Conservation (phyloP, 1,140 invertebrate genomes). For the Drosophila dunni region DNA sequence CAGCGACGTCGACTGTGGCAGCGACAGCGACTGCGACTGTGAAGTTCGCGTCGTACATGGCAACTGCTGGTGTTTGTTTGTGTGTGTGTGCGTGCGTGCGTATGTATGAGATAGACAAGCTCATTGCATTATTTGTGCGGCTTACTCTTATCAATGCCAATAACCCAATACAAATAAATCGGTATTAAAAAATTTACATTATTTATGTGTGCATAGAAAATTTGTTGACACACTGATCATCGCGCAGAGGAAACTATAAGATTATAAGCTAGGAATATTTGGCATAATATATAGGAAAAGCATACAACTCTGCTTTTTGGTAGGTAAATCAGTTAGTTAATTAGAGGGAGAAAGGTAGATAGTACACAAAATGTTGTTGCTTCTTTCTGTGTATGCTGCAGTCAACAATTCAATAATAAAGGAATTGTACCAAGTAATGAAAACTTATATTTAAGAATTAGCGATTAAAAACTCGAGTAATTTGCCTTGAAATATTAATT, state of each 20-base stretch:
- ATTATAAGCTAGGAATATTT: too few relatives aligned
- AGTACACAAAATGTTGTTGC: too few relatives aligned
- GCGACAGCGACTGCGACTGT: constrained; percentile 4
- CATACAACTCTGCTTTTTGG: too few relatives aligned
- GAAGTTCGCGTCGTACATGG: neutral
- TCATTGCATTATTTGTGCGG: neutral
- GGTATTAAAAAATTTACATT: constrained; percentile 5
- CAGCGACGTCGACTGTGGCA: constrained; percentile 8
- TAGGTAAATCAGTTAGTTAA: too few relatives aligned
- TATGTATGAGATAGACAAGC: neutral
- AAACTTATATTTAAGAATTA: neutral
- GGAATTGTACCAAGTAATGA: too few relatives aligned
- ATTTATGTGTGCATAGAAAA: neutral
- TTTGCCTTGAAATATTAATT: too few relatives aligned
- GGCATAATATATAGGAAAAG: too few relatives aligned
- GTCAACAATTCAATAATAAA: too few relatives aligned
- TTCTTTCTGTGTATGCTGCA: neutral
- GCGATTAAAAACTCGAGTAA: too few relatives aligned
- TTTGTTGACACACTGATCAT: too few relatives aligned
- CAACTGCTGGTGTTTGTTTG: constrained; percentile 11
- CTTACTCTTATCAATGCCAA: constrained; percentile 22
- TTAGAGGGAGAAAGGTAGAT: too few relatives aligned
- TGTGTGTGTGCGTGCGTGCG: neutral
- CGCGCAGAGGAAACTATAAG: too few relatives aligned
- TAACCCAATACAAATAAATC: constrained; percentile 4